A percentile compares a stretch with the other conserved stretches of the same genome.
Conservation (phyloP, 2,888 invertebrate genomes). For the Erannis defoliaria region DNA sequence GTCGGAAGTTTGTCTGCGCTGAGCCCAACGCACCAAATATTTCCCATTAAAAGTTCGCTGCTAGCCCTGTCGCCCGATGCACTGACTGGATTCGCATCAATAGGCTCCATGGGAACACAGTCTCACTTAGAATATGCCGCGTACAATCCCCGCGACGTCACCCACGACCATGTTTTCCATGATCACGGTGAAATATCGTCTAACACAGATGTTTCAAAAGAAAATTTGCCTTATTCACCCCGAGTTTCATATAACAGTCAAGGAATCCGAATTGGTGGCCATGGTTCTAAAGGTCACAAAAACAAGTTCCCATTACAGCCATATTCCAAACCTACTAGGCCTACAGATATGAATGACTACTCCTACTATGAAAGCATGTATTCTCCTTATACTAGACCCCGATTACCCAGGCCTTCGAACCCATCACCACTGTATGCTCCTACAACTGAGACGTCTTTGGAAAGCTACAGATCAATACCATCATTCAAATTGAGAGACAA, state of each 20-base stretch:
- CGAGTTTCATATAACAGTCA: slow-evolving; percentile 74
- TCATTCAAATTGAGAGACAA: slow-evolving; percentile 68
- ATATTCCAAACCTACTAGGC: slow-evolving; percentile 62
- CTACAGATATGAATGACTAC: slow-evolving; percentile 60
- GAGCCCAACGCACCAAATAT: slow-evolving; percentile 58
- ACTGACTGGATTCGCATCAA: slow-evolving; percentile 59
- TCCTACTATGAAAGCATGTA: slow-evolving; percentile 80
- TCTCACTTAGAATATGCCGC: slow-evolving; percentile 75
- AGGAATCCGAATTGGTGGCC: slow-evolving; percentile 65
- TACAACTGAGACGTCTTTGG: slow-evolving; percentile 54
- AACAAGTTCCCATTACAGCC: slow-evolving; percentile 61
- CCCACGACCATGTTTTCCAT: slow-evolving; percentile 82
- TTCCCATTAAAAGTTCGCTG: slow-evolving; percentile 67
- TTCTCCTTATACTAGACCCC: slow-evolving; percentile 58
- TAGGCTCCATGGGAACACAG: slow-evolving; percentile 71
- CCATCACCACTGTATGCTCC: slow-evolving; percentile 50
- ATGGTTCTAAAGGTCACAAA: slow-evolving; percentile 58
- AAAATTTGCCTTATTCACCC: slow-evolving; percentile 66
- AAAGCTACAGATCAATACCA: slow-evolving; percentile 66
- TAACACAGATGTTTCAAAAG: slow-evolving; percentile 68
- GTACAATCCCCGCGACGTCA: slow-evolving; percentile 81
- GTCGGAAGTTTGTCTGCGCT: slow-evolving; percentile 63
- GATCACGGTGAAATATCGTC: slow-evolving; percentile 81
- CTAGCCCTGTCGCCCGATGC: slow-evolving; percentile 65
- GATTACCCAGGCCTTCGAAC: slow-evolving; percentile 59